phyloP scores from a whole-genome alignment of 2,888 invertebrate genomes.

The Thymelicus lineola region DNA sequence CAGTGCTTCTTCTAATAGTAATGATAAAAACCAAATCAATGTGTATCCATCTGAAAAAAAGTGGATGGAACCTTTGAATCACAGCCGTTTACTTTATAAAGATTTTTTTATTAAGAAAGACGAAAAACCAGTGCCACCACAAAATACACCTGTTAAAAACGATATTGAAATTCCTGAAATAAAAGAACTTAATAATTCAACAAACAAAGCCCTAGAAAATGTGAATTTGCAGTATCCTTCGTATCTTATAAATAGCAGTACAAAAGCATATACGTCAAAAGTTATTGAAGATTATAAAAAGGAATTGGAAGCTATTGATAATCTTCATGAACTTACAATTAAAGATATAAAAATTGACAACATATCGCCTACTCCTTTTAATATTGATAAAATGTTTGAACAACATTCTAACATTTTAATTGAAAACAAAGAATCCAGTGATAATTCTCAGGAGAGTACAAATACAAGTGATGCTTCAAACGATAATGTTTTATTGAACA shows the following conservation, averaged over 20 bases:
- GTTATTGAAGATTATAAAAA: slow-evolving; percentile 83
- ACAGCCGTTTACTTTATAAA: slow-evolving; percentile 77
- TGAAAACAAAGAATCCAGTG: slow-evolving; percentile 53
- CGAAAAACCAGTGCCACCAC: slow-evolving; percentile 68
- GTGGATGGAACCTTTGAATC: slow-evolving; percentile 72
- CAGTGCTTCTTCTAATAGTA: slow-evolving; percentile 59
- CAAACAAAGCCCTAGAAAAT: slow-evolving; percentile 53
- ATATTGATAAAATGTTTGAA: slow-evolving; percentile 78
- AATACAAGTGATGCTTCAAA: slow-evolving; percentile 47
- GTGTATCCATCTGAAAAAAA: slow-evolving; percentile 59
- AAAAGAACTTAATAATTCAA: slow-evolving; percentile 49
- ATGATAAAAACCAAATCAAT: slow-evolving; percentile 61
- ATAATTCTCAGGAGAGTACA: slow-evolving; percentile 50
- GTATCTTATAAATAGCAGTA: slow-evolving; percentile 75
- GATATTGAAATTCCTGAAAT: slow-evolving; percentile 49
- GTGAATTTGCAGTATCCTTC: slow-evolving; percentile 69
- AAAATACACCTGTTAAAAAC: slow-evolving; percentile 68
- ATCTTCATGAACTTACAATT: slow-evolving; percentile 74
- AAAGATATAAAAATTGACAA: slow-evolving; percentile 79
- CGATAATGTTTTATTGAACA: slow-evolving; percentile 54
- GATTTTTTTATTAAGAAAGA: slow-evolving; percentile 78
- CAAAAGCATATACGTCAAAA: slow-evolving; percentile 80
- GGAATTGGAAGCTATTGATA: slow-evolving; percentile 79
- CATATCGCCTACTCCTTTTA: slow-evolving; percentile 74
- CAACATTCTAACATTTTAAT: slow-evolving; percentile 55